These are phyloP conservation scores for Pica pica DNA, from an alignment of 2,113 vertebrate genomes.

Conservation along the genomic window DNA sequence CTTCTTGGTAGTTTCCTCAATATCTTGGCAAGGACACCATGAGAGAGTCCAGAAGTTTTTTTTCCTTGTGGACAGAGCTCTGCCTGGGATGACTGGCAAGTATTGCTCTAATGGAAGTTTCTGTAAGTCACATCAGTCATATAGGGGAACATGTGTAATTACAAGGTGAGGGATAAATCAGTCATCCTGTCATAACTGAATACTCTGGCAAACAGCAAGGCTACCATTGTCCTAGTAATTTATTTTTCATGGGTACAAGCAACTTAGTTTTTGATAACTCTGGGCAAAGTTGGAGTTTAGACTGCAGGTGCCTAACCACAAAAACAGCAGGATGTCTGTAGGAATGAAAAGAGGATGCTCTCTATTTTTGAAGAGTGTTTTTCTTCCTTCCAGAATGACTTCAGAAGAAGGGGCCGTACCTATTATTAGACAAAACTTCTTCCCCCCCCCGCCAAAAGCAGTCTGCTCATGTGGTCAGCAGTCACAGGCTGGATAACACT, in stretches of 20 bases:
- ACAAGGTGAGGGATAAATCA: neutral
- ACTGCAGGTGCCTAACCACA: neutral
- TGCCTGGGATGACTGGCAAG: neutral
- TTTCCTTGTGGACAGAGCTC: neutral
- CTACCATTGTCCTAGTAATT: neutral
- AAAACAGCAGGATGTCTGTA: neutral
- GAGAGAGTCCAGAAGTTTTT: neutral
- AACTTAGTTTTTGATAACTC: neutral
- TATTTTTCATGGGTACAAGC: neutral
- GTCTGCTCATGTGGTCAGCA: neutral
- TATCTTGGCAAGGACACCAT: neutral
- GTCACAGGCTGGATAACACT: neutral
- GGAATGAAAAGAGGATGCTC: neutral
- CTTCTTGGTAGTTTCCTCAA: neutral
- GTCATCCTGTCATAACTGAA: neutral
- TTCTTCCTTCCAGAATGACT: neutral
- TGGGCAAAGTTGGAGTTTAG: neutral
- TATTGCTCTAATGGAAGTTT: neutral
- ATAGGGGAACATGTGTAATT: neutral
- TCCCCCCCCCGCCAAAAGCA: neutral
- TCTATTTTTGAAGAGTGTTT: neutral
- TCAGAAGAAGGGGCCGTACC: neutral
- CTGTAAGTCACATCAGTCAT: neutral
- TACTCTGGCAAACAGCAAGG: neutral
- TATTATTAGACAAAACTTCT: neutral